Conservation (phyloP, 2,113 vertebrate genomes). For the Epinephelus lanceolatus region DNA sequence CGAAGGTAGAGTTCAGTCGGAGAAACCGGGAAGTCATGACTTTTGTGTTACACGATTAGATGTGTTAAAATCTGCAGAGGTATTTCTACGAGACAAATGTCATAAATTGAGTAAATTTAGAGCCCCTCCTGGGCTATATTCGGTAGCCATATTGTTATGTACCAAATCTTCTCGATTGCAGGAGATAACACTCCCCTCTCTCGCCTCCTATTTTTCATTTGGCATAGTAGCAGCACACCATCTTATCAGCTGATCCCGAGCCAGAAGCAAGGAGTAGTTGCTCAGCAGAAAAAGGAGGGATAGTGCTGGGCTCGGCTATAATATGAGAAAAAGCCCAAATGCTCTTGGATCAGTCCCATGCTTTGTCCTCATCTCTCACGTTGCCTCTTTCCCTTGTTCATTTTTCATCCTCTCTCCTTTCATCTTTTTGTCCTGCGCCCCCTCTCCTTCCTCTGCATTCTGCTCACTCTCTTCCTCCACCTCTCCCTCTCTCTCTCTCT, state of each 20-base stretch:
- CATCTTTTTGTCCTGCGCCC: constrained; percentile 77
- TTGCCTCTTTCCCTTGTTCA: constrained; percentile 73
- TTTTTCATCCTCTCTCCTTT: constrained; percentile 76
- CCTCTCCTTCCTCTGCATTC: constrained; percentile 73
- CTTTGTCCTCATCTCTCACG: constrained; percentile 76
- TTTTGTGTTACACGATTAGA: constrained; percentile 16
- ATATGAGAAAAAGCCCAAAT: constrained; percentile 65
- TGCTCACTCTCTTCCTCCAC: constrained; percentile 68
- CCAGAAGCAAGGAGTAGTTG: constrained; percentile 74
- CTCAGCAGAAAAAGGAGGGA: constrained; percentile 78
- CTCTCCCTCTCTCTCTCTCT: constrained; percentile 57
- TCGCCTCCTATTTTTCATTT: constrained; percentile 69
- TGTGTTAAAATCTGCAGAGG: constrained; percentile 1
- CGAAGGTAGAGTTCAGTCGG: constrained; percentile 23
- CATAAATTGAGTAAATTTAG: constrained; percentile 16
- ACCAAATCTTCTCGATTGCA: constrained; percentile 37
- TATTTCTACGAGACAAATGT: constrained; percentile 32
- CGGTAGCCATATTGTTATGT: constrained; percentile 20
- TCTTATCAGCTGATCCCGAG: constrained; percentile 83
- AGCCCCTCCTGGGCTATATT: constrained; percentile 19
- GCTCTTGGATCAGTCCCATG: constrained; percentile 73
- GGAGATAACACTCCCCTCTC: constrained; percentile 52
- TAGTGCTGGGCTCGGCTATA: constrained; percentile 72
- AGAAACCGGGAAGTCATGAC: constrained; percentile 25
- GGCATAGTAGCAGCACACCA: constrained; percentile 66